Evolutionary conservation across 2,888 invertebrate genomes (phyloP), one percentile per base, ranked within the genome.

Genomic region (Drosophila infuscata): DNA sequence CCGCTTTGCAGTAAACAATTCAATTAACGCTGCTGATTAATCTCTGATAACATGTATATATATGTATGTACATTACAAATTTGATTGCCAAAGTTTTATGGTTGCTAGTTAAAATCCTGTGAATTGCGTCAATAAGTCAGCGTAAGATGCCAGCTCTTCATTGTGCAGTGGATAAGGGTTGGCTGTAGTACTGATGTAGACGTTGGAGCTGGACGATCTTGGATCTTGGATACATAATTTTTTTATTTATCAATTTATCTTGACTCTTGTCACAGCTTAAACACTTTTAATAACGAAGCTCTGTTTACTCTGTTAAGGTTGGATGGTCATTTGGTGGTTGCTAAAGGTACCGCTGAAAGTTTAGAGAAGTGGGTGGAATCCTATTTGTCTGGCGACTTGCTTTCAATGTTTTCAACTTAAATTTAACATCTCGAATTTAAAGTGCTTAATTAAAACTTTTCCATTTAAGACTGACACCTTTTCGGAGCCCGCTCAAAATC

Each of bases 371-470:
- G 35, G 30, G n/a, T 15, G 15, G 15, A n/a, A n/a, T 48, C 20
- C 25, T 8, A 2, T 43, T 29, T 20, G 32, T 38, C 15, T 11
- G 38, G 25, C 20, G 25, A 20, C 53, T 49, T 49, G 25, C 0
- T 36, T 3, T 8, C 51, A 36, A 36, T 60, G 51, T 36, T 49
- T 33, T 11, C 53, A 41, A 53, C 36, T 53, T 48, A 3, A 52
- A 43, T 25, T 48, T 9, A 36, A 54, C 38, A 12, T 53, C 46
- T 56, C 29, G 51, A 64, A 63, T 67, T 70, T 71, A 56, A 75
- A 70, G 77, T 68, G 49, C 53, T 65, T 82, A 69, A 81, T 84
- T 77, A 73, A 73, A 81, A 81, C 65, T 81, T 79, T 70, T 52
- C 33, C 51, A 30, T 35, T 51, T 30, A 54, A 61, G 51, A 35